Base-by-base conservation (phyloP, 2,113 vertebrate genomes). In the Lepisosteus oculatus region DNA sequence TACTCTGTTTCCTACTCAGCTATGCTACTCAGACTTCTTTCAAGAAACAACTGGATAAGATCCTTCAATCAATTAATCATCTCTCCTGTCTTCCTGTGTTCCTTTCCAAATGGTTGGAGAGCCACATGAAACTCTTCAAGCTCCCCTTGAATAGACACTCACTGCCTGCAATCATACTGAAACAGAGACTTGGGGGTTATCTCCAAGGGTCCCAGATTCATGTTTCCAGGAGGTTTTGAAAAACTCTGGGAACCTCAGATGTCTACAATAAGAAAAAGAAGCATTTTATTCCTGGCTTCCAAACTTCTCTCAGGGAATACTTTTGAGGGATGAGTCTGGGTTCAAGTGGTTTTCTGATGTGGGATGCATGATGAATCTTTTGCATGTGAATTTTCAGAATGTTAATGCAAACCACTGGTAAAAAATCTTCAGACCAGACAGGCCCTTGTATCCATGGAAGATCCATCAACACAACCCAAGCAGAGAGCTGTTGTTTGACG, bases 71-170 rank as follows among this genome's bases (percentile, higher is more conserved):
- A 29, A 29, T 29, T 29, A 29, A 29, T 29, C 17, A 29, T 29
- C 17, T 29, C 17, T 29, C 17, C 17, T 5, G 47, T 51, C 8
- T 51, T 51, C 47, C 55, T 78, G 80, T 80, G 86, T 84, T 83
- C 76, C 43, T 83, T 82, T 85, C 82, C 70, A 77, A 41, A 15
- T 65, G 2, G 47, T 43, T 67, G 67, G 75, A 78, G 65, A 72
- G 71, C 75, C 72, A 17, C 44, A 57, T 73, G 72, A 72, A 51
- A 51, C 5, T 2, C 8, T 5, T 6, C 47, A 5, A 51, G 8
- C 5, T 51, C 47, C 8, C 47, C 8, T 51, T 51, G 47, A 9
- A 51, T 51, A 6, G 47, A 51, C 47, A 6, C 47, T 1, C 47
- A 5, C 5, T 51, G 5, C 8, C 47, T 51, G 47, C 5, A 51